A percentile compares a stretch with the other conserved stretches of the same genome.
Evolutionary conservation across 2,888 invertebrate genomes (phyloP).

Genomic region (Silvanus unidentatus): DNA sequence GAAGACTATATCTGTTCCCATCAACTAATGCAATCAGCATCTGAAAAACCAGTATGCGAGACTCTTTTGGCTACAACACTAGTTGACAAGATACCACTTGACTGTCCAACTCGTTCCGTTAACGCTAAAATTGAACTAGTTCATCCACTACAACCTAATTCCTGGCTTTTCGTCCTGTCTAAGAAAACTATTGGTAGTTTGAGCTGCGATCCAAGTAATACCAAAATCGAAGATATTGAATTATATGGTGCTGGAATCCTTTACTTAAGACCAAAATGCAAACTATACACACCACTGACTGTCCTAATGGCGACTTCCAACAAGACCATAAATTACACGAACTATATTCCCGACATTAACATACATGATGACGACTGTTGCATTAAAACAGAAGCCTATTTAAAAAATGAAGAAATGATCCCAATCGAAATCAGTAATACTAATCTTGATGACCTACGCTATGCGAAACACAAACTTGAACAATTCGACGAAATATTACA

Average conservation of each 20-base stretch:
- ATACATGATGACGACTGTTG: constrained; percentile 10
- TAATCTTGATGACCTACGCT: constrained; percentile 8
- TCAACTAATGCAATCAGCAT: neutral
- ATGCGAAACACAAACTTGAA: constrained; percentile 10
- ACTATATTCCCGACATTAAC: constrained; percentile 8
- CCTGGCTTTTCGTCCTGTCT: constrained; percentile 7
- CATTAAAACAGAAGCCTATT: neutral
- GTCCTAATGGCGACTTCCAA: constrained; percentile 5
- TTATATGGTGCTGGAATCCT: constrained; percentile 4
- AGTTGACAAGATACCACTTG: neutral
- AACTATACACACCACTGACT: constrained; percentile 8
- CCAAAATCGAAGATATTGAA: constrained; percentile 2
- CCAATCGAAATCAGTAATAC: constrained; percentile 4
- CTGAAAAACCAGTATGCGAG: constrained; percentile 11
- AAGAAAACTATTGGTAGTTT: constrained; percentile 8
- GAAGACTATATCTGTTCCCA: constrained; percentile 6
- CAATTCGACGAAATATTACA: constrained; percentile 12
- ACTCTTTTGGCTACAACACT: neutral
- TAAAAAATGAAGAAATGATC: neutral
- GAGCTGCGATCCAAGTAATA: constrained; percentile 3
- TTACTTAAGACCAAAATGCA: constrained; percentile 7
- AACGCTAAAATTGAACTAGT: neutral
- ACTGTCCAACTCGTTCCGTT: neutral
- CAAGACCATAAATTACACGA: constrained; percentile 8
- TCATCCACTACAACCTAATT: constrained; percentile 6